Percentiles rank a stretch among this genome's conserved stretches.
Conservation (phyloP, 2,888 invertebrate genomes). For the Yponomeuta cagnagella region DNA sequence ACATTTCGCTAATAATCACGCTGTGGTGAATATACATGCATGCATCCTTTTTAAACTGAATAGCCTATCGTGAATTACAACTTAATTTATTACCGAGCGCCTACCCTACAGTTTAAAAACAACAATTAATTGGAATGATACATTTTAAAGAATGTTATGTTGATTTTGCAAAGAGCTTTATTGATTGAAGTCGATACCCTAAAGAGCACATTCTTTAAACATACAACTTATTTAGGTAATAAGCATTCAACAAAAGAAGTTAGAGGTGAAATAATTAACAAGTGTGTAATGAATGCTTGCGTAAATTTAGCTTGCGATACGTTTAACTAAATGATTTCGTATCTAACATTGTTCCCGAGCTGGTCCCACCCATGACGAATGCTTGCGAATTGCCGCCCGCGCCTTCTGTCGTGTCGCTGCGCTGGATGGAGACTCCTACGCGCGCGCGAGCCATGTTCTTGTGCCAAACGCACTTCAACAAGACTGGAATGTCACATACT, state of each 20-base stretch:
- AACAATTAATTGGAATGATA: slow-evolving; percentile 70
- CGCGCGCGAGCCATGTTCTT: not conserved
- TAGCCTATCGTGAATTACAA: slow-evolving; percentile 21
- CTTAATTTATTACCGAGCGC: slow-evolving; percentile 58
- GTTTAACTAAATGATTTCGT: slow-evolving; percentile 64
- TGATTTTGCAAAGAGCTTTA: slow-evolving; percentile 28
- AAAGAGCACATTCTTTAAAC: slow-evolving; percentile 4
- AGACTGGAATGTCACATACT: slow-evolving; percentile 73
- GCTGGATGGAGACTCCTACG: slow-evolving; percentile 15
- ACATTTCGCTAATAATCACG: not conserved
- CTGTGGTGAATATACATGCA: not conserved
- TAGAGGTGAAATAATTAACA: slow-evolving; percentile 3
- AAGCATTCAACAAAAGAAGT: slow-evolving; percentile 2
- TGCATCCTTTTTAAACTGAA: not conserved
- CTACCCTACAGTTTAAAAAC: slow-evolving; percentile 68
- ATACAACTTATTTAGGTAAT: slow-evolving; percentile 8
- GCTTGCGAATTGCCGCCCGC: slow-evolving; percentile 46
- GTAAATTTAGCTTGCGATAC: slow-evolving; percentile 48
- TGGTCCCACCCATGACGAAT: slow-evolving; percentile 77
- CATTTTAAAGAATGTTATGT: slow-evolving; percentile 71
- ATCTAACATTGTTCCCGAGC: slow-evolving; percentile 74
- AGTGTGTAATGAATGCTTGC: slow-evolving; percentile 31
- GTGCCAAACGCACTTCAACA: slow-evolving; percentile 54
- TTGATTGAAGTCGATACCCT: slow-evolving; percentile 9
- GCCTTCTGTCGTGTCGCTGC: slow-evolving; percentile 22